Base-by-base conservation (phyloP, 2,797 vertebrate genomes). In the Lacerta agilis region DNA sequence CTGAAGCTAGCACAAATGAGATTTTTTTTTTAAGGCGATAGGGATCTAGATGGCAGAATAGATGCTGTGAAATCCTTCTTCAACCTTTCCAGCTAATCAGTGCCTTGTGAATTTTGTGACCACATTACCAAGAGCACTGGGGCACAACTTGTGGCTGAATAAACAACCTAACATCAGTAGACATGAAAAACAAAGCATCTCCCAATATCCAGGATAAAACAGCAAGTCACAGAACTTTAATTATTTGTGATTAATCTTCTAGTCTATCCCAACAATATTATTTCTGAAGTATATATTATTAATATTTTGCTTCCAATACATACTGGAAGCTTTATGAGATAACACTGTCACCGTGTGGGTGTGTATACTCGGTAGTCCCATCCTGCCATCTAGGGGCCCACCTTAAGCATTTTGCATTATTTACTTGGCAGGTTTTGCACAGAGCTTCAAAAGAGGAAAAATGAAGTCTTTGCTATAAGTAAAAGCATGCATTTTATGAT, bases 361-460 rank as follows among this genome's bases (percentile, higher is more conserved):
- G 80, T 17, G 25, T 67, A 58, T 69, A 76, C 79, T 82, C 38
- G 84, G 89, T 89, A 41, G 93, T 94, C 91, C 90, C 92, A 95
- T 90, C 89, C 95, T 95, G 94, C 95, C 95, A 95, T 91, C 95
- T 94, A 93, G 89, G 86, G 95, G 94, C 78, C 77, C 84, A 1
- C 29, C 78, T 92, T 71, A 76, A 89, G 72, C 73, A 82, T 72
- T 82, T 10, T 86, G 77, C 38, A 55, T 41, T 9, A 55, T 76
- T 86, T 64, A 0, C 8, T 2, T 66, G 25, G 67, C 15, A 84
- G 9, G 36, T 23, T 85, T 36, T 81, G 77, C 86, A 69, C 87
- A 77, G 76, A 73, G 29, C 49, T 72, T 84, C 72, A 23, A 69
- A 78, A 82, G 23, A 25, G 75, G 58, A 76, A 27, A 79, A 86